A percentile compares a stretch with the other conserved stretches of the same genome.
Evolutionary conservation across 2,113 vertebrate genomes (phyloP).

Genomic region (Nannobrachium achirus): DNA sequence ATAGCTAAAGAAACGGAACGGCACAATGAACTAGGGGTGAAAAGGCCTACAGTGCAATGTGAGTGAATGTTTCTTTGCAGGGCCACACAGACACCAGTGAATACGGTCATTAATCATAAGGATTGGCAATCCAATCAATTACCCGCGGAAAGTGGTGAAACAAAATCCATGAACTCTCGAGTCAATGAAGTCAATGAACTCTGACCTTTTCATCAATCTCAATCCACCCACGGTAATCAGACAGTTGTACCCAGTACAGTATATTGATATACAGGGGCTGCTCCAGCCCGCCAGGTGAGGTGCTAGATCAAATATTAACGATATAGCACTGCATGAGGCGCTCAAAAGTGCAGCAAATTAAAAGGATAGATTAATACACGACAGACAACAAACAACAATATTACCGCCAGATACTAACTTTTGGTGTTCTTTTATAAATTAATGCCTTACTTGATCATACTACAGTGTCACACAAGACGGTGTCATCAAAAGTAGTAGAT

Average conservation of each 20-base stretch:
- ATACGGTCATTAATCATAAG: constrained; percentile 60
- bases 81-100: constrained; percentile 23
- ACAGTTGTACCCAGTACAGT: constrained; percentile 24
- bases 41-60: constrained; percentile 6
- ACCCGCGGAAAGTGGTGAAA: constrained; percentile 53
- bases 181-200: constrained; percentile 65
- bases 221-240: constrained; percentile 49
- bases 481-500: too few species aligned
- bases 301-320: not conserved
- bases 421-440: too few species aligned
- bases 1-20: not conserved
- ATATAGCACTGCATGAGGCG: too few species aligned
- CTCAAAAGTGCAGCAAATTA: too few species aligned
- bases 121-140: constrained; percentile 62
- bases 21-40: not conserved
- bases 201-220: constrained; percentile 62
- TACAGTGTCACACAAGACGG: too few species aligned
- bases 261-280: not conserved
- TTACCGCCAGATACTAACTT: too few species aligned
- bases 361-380: too few species aligned
- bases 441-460: too few species aligned
- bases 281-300: not conserved
- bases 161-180: constrained; percentile 64
- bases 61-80: constrained; percentile 24
- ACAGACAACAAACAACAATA: too few species aligned